Evolutionary conservation across 2,888 invertebrate species (phyloP), one percentile per base, ranked within the genome.

Genomic region (Cacoxenus indagator): DNA sequence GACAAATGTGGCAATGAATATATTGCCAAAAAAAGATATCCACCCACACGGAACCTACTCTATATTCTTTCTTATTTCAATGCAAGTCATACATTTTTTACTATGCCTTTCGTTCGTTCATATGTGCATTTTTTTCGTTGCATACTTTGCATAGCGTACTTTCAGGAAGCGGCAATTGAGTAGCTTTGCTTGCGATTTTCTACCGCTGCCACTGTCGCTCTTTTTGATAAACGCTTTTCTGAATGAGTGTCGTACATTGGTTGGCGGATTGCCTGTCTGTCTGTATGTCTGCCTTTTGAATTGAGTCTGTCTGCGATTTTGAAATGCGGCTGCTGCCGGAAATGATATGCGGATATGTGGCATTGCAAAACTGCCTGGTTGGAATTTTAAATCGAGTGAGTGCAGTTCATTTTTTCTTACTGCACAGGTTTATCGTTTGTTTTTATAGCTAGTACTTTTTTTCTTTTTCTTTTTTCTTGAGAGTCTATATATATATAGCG

Each of bases 1-100:
- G 61, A 84, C 84, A 85, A 86, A 86, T 86, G 78, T 82, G 77
- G 84, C 83, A 83, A 86, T 85, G 85, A 85, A 86, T 85, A 85
- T 84, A 84, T 85, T 85, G 84, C 83, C 76, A 74, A 24, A 62
- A 51, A 22, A 48, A 48, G 17, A 48, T 17, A 51, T 24, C 11
- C 55, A 19, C 55, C 27, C 14, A 27, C 26, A 26, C n/a, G n/a
- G n/a, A n/a, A n/a, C n/a, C n/a, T n/a, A 37, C 9, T 37, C 37
- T 37, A 37, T 37, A 11, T 37, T 31, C 14, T 37, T 37, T 11
- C 37, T 37, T 8, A 37, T 11, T 37, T 37, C 37, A 37, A 37
- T 37, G 14, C 9, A 37, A 37, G 54, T 62, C 68, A 68, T 48
- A 17, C 27, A 3, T 14, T 24, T 57, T 29, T 29, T 27, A 6